Base-by-base conservation (phyloP, 37 sponge, comb jelly and placozoan genomes). In the Aphrocallistes beatrix region DNA sequence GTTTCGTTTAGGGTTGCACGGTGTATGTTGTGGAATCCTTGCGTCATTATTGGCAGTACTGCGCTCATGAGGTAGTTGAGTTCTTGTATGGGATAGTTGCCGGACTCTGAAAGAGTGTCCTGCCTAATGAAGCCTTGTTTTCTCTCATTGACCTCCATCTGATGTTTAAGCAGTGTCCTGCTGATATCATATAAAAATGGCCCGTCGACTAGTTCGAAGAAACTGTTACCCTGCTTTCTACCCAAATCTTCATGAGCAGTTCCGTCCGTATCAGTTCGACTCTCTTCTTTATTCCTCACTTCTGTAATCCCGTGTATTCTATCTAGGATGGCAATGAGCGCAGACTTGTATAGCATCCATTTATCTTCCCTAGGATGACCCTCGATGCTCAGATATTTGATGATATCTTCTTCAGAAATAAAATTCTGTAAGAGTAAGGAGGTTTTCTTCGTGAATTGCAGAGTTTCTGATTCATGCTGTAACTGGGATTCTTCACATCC, bases 391-490 rank as follows among this genome's bases (percentile, higher is more conserved):
- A 60, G 75, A 13, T 25, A 60, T 3, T 60, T 30, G n/a, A 60
- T 19, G 34, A 60, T 60, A 25, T 32, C 28, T 60, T 60, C n/a
- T 28, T 60, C 21, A 13, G 75, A 60, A 32, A 60, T 60, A 28
- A 60, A 60, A 30, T 60, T 60, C 34, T 60, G 75, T 60, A 60
- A 13, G n/a, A 60, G 75, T 30, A 60, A 60, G n/a, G 28, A 60
- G n/a, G 75, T 60, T 60, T 60, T 60, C 75, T 60, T 60, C n/a
- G 1, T 19, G n/a, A 60, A 60, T 30, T 60, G 75, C 75, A 60
- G 75, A 60, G 10, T 60, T 13, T 60, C 75, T 25, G 10, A 25
- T 3, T 60, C 34, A 60, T 60, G 10, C 34, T 60, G 75, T 60
- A 30, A 60, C n/a, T 60, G 28, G 25, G 75, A 19, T 3, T 60